These are phyloP conservation scores for Hermaeophaga mercurialis DNA, from an alignment of 2,888 invertebrate species.

Conservation along the genomic window DNA sequence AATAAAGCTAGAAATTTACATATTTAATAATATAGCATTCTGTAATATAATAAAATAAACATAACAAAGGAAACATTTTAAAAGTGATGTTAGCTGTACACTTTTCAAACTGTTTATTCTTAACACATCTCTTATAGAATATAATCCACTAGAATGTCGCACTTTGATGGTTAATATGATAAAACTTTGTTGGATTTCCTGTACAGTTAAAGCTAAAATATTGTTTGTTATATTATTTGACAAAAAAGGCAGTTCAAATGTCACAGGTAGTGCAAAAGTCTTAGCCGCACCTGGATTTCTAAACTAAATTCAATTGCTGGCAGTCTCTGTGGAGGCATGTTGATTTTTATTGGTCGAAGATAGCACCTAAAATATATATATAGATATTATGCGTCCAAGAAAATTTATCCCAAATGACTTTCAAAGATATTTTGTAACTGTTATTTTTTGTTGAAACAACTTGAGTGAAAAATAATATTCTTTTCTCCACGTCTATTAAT, in stretches of 20 bases:
- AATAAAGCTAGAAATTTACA: slow-evolving; percentile 44
- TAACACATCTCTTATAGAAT: slow-evolving; percentile 30
- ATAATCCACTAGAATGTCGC: slow-evolving; percentile 51
- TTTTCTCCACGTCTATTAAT: no score
- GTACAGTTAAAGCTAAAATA: slow-evolving; percentile 58
- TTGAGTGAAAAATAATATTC: no score
- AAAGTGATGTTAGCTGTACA: slow-evolving; percentile 39
- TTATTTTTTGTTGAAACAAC: no score
- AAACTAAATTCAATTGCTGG: slow-evolving; percentile 53
- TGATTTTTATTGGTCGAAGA: no score
- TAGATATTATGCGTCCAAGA: no score
- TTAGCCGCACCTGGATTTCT: slow-evolving; percentile 51
- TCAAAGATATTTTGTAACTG: no score
- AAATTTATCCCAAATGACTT: no score
- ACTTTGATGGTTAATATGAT: slow-evolving; percentile 48
- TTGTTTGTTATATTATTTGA: slow-evolving; percentile 49
- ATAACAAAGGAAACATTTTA: slow-evolving; percentile 27
- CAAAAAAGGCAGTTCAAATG: slow-evolving; percentile 51
- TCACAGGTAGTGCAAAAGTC: slow-evolving; percentile 52
- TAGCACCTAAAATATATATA: no score
- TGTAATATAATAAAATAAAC: slow-evolving; percentile 23
- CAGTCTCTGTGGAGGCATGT: slow-evolving; percentile 57
- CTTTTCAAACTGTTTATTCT: slow-evolving; percentile 29
- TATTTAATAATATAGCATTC: slow-evolving; percentile 41
- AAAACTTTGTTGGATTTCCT: slow-evolving; percentile 52